phyloP scores from a whole-genome alignment of 2,113 vertebrate species.

The Pygoscelis adeliae region DNA sequence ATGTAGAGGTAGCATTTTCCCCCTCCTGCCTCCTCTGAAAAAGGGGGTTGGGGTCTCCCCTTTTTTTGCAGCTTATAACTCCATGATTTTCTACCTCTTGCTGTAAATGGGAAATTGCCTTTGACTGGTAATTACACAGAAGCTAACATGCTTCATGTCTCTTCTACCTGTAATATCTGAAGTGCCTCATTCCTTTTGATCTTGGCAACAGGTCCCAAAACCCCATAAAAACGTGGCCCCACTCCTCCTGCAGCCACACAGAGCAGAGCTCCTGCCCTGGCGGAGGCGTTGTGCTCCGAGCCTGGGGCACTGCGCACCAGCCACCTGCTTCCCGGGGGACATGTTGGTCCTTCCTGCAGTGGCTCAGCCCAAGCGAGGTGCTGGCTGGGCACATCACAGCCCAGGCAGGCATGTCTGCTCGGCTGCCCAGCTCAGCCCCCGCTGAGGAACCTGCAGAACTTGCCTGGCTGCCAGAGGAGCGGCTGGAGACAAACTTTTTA shows the following conservation, averaged over 20 bases:
- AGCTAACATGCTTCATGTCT: accelerated
- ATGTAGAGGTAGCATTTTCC: background rate
- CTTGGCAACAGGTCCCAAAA: background rate
- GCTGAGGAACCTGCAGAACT: constrained; percentile 23
- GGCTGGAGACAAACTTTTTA: background rate
- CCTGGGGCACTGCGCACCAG: accelerated
- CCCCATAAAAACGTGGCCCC: accelerated
- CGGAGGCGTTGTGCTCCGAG: accelerated
- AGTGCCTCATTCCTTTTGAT: background rate
- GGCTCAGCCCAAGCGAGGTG: background rate
- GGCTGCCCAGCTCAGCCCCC: background rate
- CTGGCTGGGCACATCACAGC: background rate
- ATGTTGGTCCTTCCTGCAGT: accelerated
- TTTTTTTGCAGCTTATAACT: background rate
- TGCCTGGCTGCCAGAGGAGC: background rate
- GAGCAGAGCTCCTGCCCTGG: background rate
- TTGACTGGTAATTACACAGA: background rate
- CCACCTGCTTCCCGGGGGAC: background rate
- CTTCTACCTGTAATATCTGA: background rate
- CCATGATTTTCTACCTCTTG: background rate
- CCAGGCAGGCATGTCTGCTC: background rate
- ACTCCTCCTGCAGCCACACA: accelerated
- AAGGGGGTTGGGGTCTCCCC: background rate
- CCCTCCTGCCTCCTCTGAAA: background rate
- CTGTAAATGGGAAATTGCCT: background rate